phyloP scores from a whole-genome alignment of 2,113 vertebrate genomes.

The Clarias magur region DNA sequence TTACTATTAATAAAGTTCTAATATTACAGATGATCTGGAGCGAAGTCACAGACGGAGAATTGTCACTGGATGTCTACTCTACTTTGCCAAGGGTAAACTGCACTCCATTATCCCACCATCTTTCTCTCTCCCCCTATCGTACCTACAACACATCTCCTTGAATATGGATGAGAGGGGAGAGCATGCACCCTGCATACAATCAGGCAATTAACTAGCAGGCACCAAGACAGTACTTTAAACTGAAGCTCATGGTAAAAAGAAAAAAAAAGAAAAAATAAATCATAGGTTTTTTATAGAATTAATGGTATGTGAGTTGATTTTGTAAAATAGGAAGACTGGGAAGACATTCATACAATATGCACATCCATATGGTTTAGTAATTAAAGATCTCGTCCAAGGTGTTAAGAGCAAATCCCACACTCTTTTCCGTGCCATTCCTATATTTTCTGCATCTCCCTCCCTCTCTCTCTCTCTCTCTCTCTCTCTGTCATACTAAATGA shows the following conservation, averaged over 20 bases:
- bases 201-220: conserved; percentile 70
- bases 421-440: conserved; percentile 9
- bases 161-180: conserved; percentile 72
- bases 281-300: background rate
- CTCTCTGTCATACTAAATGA: conserved; percentile 55
- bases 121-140: conserved; percentile 50
- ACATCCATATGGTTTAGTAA: background rate
- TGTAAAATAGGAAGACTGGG: conserved; percentile 5
- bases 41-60: conserved; percentile 69
- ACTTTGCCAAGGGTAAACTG: conserved; percentile 73
- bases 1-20: conserved; percentile 1
- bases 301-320: conserved; percentile 23
- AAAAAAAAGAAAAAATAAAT: background rate
- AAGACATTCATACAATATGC: background rate
- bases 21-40: background rate
- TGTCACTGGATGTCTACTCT: conserved; percentile 60
- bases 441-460: conserved; percentile 40
- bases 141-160: conserved; percentile 68
- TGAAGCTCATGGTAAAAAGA: background rate
- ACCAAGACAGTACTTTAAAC: conserved; percentile 51
- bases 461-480: conserved; percentile 40
- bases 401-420: background rate
- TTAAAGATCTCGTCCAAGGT: background rate
- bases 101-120: conserved; percentile 36
- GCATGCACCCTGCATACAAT: conserved; percentile 70